Base-by-base conservation (phyloP, 2,888 invertebrate genomes). In the Drosophila barbarae region DNA sequence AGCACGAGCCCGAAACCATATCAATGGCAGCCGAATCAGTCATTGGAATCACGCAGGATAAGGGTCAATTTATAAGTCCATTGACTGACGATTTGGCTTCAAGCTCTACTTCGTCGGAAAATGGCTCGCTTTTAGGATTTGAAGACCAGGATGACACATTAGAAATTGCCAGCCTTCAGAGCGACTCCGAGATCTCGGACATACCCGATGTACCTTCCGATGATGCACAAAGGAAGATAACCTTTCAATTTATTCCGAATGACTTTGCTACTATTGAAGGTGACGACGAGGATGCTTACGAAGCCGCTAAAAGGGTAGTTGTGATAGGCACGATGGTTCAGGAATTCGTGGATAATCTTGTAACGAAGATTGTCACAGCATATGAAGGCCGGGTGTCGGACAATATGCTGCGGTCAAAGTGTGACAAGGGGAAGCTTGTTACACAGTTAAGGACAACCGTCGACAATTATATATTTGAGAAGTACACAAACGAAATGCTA, bases 401-500 rank as follows among this genome's bases (percentile, higher is more conserved):
- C 6, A 41, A 38, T 5, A 4, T 58, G 0, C 52, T 86, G 0
- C 66, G 76, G 4, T 34, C 58, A 2, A 77, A 71, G 18, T 64
- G 87, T 0, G 77, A 87, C 46, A 87, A 85, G 47, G 12, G 4
- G 0, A 77, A 77, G 35, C 39, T 88, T 0, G 10, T 67, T 0
- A 1, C 21, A 0, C 60, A 44, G 3, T 28, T 88, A 1, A 13
- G 26, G 0, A 51, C 52, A 0, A 0, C 72, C 6, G 26, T 15
- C 2, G 15, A 70, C 1, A 42, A 61, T 0, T 69, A 54, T 10
- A 0, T 15, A 0, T 3, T 3, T 0, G 69, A 72, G 38, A 66
- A 12, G 6, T 47, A 57, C 2, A 0, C 52, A 1, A 71, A 66
- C 21, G 5, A 0, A 0, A 63, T 73, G 7, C 60, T 88, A 0